Evolutionary conservation across 2,888 invertebrate genomes (phyloP).

Genomic region (Colletes collaris): DNA sequence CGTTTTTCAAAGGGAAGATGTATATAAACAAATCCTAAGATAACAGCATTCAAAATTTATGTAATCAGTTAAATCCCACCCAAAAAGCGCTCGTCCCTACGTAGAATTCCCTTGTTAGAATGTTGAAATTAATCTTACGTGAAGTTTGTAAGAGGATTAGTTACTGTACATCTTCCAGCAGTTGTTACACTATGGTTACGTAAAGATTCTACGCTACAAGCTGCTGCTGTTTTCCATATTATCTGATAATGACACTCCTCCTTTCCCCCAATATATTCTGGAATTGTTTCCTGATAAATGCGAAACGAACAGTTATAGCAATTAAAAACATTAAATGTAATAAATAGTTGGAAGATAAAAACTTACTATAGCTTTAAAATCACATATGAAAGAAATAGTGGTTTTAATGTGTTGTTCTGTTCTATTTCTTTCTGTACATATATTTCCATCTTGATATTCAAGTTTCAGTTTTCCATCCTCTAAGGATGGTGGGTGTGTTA

Average conservation of each 20-base stretch:
- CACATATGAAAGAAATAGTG: conserved; percentile 75
- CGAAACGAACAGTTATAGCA: neutral
- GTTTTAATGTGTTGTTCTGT: conserved; percentile 58
- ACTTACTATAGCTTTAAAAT: conserved; percentile 71
- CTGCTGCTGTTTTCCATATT: conserved; percentile 74
- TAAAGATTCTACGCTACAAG: conserved; percentile 73
- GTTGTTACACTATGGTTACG: conserved; percentile 66
- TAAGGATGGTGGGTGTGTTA: conserved; percentile 33
- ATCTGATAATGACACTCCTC: conserved; percentile 74
- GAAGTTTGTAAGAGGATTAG: conserved; percentile 73
- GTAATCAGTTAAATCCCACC: too few species aligned
- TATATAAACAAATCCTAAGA: too few species aligned
- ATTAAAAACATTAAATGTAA: neutral
- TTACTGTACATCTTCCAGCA: conserved; percentile 70
- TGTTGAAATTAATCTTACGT: conserved; percentile 53
- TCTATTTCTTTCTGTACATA: conserved; percentile 55
- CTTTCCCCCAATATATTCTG: conserved; percentile 69
- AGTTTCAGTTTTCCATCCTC: conserved; percentile 54
- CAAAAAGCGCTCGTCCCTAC: too few species aligned
- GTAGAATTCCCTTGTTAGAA: neutral
- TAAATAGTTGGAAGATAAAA: neutral
- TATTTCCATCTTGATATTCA: conserved; percentile 67
- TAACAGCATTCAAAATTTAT: too few species aligned
- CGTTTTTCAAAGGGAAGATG: too few species aligned
- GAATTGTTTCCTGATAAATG: conserved; percentile 69